Evolutionary conservation across 2,113 vertebrate genomes (phyloP).

Genomic region (Acanthisitta chloris): DNA sequence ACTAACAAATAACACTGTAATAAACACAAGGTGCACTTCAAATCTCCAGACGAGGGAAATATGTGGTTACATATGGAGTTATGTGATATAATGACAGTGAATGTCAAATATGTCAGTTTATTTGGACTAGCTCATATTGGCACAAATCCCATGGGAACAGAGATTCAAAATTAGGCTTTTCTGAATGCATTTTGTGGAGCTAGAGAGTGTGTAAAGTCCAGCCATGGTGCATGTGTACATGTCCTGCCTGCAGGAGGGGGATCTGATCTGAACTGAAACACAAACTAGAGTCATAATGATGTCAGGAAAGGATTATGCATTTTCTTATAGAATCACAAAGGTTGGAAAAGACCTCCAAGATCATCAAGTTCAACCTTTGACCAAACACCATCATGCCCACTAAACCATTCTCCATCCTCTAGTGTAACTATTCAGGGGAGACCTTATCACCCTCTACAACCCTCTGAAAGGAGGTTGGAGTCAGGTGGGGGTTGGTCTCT

Average conservation of each 20-base stretch:
- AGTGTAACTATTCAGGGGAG: too few species aligned
- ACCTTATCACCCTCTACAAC: too few species aligned
- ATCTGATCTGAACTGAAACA: neutral
- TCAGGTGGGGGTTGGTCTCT: too few species aligned
- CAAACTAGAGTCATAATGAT: neutral
- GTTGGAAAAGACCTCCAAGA: neutral
- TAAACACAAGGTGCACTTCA: constrained; percentile 6
- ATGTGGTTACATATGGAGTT: neutral
- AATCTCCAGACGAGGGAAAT: neutral
- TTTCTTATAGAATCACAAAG: neutral
- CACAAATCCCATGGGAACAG: neutral
- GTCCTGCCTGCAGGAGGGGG: neutral
- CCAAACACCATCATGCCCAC: neutral
- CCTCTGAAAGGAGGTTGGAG: too few species aligned
- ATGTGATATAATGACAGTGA: constrained; percentile 6
- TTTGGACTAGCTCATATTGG: neutral
- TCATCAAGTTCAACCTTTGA: neutral
- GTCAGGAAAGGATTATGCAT: neutral
- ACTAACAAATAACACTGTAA: constrained; percentile 21
- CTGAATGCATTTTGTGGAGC: neutral
- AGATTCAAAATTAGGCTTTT: neutral
- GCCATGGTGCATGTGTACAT: neutral
- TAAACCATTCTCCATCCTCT: neutral
- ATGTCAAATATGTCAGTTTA: neutral
- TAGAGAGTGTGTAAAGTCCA: neutral